phyloP scores from a whole-genome alignment of 2,113 vertebrate genomes.

The Xenotilapia leptura region DNA sequence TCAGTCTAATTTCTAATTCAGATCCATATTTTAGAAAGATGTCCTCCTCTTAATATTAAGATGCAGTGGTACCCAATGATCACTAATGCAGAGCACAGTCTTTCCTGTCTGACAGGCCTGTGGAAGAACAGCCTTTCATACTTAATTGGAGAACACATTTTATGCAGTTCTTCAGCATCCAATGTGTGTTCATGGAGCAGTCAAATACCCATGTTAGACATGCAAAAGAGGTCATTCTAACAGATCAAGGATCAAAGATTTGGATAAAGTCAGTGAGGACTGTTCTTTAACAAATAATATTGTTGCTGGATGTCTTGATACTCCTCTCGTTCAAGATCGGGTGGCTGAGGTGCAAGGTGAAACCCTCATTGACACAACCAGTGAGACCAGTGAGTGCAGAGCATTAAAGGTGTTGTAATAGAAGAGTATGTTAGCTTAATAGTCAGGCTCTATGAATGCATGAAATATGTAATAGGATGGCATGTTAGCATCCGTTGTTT shows the following conservation, averaged over 20 bases:
- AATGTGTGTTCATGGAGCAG: conserved; percentile 17
- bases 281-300: neutral
- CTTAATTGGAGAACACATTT: conserved; percentile 45
- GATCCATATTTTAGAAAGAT: neutral
- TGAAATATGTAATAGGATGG: conserved; percentile 34
- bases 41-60: neutral
- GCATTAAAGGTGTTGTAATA: neutral
- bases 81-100: neutral
- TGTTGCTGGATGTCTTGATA: neutral
- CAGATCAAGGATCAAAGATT: neutral
- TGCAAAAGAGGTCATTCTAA: neutral
- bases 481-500: conserved; percentile 14
- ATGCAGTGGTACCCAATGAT: neutral
- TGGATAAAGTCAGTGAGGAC: neutral
- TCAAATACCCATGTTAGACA: conserved; percentile 14
- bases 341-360: neutral
- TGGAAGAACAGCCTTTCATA: conserved; percentile 30
- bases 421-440: neutral
- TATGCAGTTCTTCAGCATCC: conserved; percentile 36
- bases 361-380: neutral
- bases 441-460: conserved; percentile 19
- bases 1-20: neutral
- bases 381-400: neutral
- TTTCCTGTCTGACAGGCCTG: conserved; percentile 15
- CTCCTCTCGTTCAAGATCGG: neutral